These are phyloP conservation scores for Perca fluviatilis DNA, from an alignment of 2,113 vertebrate species.

Conservation along the genomic window DNA sequence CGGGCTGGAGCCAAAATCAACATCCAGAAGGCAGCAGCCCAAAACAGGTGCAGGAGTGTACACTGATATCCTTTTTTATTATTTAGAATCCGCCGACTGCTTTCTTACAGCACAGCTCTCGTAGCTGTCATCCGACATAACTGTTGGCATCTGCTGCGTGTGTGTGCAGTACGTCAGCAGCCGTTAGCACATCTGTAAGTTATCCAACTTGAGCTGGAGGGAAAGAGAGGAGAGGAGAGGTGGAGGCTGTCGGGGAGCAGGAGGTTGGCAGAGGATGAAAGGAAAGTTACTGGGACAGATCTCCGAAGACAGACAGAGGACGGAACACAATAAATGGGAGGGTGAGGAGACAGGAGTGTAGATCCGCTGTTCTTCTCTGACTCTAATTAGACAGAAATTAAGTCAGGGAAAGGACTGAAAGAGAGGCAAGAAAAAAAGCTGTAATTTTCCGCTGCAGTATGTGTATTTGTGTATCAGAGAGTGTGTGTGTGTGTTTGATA, in stretches of 20 bases:
- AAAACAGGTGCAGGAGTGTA: neutral
- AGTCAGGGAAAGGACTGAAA: conserved; percentile 6
- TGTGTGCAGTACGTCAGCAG: conserved; percentile 8
- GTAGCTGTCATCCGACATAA: conserved; percentile 35
- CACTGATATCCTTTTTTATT: neutral
- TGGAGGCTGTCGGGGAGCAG: conserved; percentile 32
- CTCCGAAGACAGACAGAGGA: conserved; percentile 22
- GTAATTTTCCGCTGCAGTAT: neutral
- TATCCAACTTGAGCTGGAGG: conserved; percentile 37
- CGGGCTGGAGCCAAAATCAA: neutral
- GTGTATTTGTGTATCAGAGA: neutral
- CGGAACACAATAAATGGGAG: neutral
- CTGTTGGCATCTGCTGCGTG: conserved; percentile 31
- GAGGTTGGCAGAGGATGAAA: conserved; percentile 61
- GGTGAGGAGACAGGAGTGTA: neutral
- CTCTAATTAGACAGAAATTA: conserved; percentile 35
- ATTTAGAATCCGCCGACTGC: conserved; percentile 8
- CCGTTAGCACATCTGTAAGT: conserved; percentile 40
- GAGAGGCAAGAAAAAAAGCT: neutral
- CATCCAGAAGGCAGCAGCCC: neutral
- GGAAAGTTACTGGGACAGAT: conserved; percentile 41
- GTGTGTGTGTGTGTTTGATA: neutral
- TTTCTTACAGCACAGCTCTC: conserved; percentile 7
- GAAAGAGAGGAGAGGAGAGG: conserved; percentile 20
- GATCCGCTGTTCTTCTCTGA: conserved; percentile 7